Evolutionary conservation across 2,113 vertebrate species (phyloP).

Genomic region (Mormoops blainvillei): DNA sequence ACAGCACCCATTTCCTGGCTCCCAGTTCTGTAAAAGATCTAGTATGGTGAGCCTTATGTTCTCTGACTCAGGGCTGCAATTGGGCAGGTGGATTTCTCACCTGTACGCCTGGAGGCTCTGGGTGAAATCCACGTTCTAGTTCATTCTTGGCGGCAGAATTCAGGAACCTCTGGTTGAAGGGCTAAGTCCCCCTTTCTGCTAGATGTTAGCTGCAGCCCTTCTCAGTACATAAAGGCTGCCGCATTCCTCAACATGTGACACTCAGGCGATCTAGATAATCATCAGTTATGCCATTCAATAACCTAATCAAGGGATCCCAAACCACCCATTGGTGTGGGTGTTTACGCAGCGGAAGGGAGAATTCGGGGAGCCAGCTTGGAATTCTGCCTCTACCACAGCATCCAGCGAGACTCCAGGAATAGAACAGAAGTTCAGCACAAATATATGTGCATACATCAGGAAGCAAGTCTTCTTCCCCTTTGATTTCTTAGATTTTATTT

Average conservation of each 20-base stretch:
- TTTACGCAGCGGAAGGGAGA: not conserved
- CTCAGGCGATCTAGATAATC: rapidly evolving
- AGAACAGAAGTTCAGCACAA: not conserved
- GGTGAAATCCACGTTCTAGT: not conserved
- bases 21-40: not conserved
- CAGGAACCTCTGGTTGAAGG: not conserved
- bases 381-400: not conserved
- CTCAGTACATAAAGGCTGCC: not conserved
- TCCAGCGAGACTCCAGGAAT: not conserved
- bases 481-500: not conserved
- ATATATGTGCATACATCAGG: not conserved
- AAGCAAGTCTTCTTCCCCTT: not conserved
- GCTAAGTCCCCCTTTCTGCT: not conserved
- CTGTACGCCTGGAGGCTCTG: not conserved
- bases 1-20: not conserved
- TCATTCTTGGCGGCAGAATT: not conserved
- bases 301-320: not conserved
- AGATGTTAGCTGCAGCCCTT: not conserved
- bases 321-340: too few relatives aligned
- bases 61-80: not conserved
- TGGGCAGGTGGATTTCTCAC: not conserved
- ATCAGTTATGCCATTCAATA: not conserved
- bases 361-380: not conserved
- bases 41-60: not conserved
- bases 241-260: not conserved